phyloP scores from a whole-genome alignment of 64 coral and sea anemone species.

The Stylophora pistillata region DNA sequence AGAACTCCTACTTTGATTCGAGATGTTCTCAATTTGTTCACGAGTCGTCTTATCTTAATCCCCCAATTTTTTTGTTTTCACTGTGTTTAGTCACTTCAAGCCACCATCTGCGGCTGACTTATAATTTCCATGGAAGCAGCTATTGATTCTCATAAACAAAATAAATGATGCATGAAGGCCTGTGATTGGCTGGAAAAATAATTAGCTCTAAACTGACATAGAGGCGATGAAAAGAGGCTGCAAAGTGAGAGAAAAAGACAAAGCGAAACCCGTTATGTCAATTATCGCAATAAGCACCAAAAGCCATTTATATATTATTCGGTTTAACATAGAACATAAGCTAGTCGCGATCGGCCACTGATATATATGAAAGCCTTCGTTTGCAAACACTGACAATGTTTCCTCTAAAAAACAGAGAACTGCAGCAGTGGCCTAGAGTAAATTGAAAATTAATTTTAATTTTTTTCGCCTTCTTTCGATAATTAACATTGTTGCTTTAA shows the following conservation, averaged over 20 bases:
- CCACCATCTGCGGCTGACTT: constrained; percentile 18
- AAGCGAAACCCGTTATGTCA: too few relatives aligned
- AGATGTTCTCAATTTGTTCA: not conserved
- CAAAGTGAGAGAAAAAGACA: not conserved
- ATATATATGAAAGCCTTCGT: too few relatives aligned
- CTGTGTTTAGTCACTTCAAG: constrained; percentile 76
- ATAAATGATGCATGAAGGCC: constrained; percentile 86
- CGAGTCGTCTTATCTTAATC: constrained; percentile 28
- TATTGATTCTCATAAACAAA: constrained; percentile 66
- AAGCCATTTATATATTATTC: too few relatives aligned
- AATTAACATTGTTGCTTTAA: too few relatives aligned
- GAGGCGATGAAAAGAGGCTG: not conserved
- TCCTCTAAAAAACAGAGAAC: too few relatives aligned
- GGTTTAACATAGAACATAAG: too few relatives aligned
- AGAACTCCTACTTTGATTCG: not conserved
- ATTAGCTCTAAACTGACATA: constrained; percentile 2
- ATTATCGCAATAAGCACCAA: too few relatives aligned
- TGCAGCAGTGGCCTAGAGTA: too few relatives aligned
- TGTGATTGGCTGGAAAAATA: constrained; percentile 58
- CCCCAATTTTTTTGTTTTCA: constrained; percentile 36
- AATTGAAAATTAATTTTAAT: too few relatives aligned
- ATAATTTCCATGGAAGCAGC: constrained; percentile 93
- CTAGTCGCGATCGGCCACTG: too few relatives aligned
- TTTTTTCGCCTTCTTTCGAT: too few relatives aligned
- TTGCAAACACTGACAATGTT: too few relatives aligned